Evolutionary conservation across 64 coral and sea anemone species (phyloP).

Genomic region (Stylophora pistillata): DNA sequence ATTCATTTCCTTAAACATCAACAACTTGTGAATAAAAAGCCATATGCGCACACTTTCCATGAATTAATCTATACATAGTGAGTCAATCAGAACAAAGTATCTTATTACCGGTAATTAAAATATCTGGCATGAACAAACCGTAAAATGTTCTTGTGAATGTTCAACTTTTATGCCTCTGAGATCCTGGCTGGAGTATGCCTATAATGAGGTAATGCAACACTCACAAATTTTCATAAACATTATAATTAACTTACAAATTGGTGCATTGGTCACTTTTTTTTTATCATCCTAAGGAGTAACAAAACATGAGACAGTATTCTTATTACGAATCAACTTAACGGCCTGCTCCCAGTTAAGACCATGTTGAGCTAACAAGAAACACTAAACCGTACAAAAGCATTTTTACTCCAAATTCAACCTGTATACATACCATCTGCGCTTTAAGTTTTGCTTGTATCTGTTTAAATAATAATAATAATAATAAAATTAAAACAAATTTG

Average conservation of each 20-base stretch:
- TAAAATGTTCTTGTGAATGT: conserved; percentile 67
- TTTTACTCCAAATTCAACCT: neutral
- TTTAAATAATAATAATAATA: neutral
- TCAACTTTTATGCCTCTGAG: conserved; percentile 90
- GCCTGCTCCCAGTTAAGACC: too few species aligned
- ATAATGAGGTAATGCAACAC: neutral
- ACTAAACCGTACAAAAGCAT: too few species aligned
- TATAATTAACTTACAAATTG: neutral
- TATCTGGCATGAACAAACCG: neutral
- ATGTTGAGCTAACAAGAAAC: too few species aligned
- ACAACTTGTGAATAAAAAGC: too few species aligned
- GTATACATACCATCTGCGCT: conserved; percentile 53
- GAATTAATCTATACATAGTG: too few species aligned
- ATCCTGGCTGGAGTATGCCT: conserved; percentile 71
- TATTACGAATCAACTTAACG: too few species aligned
- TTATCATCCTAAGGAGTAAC: too few species aligned
- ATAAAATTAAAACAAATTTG: neutral
- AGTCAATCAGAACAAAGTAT: too few species aligned
- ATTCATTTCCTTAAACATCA: too few species aligned
- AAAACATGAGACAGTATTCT: too few species aligned
- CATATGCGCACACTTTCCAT: too few species aligned
- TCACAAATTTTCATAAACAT: neutral
- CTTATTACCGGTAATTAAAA: neutral
- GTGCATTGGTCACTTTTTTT: too few species aligned
- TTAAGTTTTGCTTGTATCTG: conserved; percentile 64